These are phyloP conservation scores for Cheilinus undulatus DNA, from an alignment of 2,113 vertebrate genomes.

Conservation along the genomic window DNA sequence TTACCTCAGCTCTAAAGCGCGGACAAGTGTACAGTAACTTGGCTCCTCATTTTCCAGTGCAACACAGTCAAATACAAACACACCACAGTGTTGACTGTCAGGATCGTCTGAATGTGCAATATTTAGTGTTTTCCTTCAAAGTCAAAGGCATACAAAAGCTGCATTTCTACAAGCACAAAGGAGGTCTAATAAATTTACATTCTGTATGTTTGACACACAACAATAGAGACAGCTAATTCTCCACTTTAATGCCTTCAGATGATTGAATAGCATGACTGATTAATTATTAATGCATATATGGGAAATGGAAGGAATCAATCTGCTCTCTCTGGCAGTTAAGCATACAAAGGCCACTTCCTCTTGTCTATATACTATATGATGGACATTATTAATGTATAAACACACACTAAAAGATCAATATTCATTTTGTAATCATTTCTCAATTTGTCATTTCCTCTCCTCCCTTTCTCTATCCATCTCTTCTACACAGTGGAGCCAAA, in stretches of 20 bases:
- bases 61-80: constrained; percentile 55
- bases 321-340: constrained; percentile 59
- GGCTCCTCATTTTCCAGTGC: constrained; percentile 31
- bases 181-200: constrained; percentile 5
- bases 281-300: constrained; percentile 71
- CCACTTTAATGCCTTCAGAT: constrained; percentile 48
- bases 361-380: constrained; percentile 37
- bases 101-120: not conserved
- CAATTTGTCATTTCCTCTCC: constrained; percentile 24
- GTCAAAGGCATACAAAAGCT: not conserved
- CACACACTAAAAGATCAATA: constrained; percentile 61
- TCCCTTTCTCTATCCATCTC: not conserved
- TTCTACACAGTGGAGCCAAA: constrained; percentile 90
- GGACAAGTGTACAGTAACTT: constrained; percentile 28
- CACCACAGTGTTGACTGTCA: constrained; percentile 23
- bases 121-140: constrained; percentile 1
- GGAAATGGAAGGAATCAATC: constrained; percentile 66
- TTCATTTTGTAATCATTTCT: constrained; percentile 60
- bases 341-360: constrained; percentile 47
- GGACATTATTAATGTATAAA: constrained; percentile 78
- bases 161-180: constrained; percentile 6
- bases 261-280: constrained; percentile 54
- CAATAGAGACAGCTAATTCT: constrained; percentile 40
- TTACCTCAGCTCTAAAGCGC: constrained; percentile 34
- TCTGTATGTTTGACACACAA: constrained; percentile 28